Base-by-base conservation (phyloP, 2,113 vertebrate species). In the Lampris incognitus region DNA sequence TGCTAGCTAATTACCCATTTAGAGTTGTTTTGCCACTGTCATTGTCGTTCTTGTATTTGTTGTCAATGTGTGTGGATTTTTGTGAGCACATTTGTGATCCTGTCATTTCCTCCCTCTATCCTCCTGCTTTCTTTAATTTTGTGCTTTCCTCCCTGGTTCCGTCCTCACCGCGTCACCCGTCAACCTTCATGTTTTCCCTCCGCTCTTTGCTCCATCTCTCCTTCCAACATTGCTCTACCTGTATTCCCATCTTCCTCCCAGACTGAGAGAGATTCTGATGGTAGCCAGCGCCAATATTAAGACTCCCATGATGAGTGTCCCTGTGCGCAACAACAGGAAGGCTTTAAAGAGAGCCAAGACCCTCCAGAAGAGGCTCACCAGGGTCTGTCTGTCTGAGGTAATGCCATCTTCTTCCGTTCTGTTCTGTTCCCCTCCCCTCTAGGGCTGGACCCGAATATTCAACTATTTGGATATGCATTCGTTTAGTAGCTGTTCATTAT, bases 271-370 rank as follows among this genome's bases (percentile, higher is more conserved):
- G 86, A 98, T 99, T 74, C 82, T 99, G 69, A 94, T 97, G 96
- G 94, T 96, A 77, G 98, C 97, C 76, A 96, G 95, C 9, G 91
- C 95, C 67, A 97, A 94, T 60, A 99, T 99, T 83, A 97, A 99
- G 92, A 99, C 98, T 0, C 98, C 98, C 1, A 99, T 95, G 91
- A 99, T 99, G 98, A 96, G 96, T 0, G 91, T 98, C 58, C 98
- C 98, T 0, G 98, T 99, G 69, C 64, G 97, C 4, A 93, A 66
- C 85, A 96, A 85, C 88, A 97, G 89, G 91, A 97, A 90, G 58
- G 97, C 97, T 9, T 66, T 95, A 81, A 98, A 95, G 87, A 95
- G 83, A 40, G 96, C 94, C 24, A 96, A 95, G 50, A 93, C 59
- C 0, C 95, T 99, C 10, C 96, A 94, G 63, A 98, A 97, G 77